Conservation (phyloP, 2,888 invertebrate species). For the Therioaphis trifolii region DNA sequence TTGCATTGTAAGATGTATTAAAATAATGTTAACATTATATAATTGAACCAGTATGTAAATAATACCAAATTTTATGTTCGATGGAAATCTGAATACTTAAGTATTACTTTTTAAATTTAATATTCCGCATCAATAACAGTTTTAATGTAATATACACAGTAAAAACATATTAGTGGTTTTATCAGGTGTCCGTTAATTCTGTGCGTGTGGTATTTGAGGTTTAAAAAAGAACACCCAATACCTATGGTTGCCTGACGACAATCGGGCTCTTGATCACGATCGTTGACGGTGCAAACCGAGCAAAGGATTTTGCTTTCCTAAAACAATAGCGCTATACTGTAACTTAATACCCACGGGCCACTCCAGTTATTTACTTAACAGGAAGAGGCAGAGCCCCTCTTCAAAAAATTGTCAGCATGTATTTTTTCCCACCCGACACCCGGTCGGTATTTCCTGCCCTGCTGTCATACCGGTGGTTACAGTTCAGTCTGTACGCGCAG, state of each 20-base stretch:
- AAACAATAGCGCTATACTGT: slow-evolving; percentile 54
- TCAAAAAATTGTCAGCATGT: slow-evolving; percentile 55
- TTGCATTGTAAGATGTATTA: too few relatives aligned
- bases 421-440: slow-evolving; percentile 49
- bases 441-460: slow-evolving; percentile 53
- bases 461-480: slow-evolving; percentile 23
- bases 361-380: slow-evolving; percentile 58
- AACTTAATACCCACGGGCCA: slow-evolving; percentile 53
- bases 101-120: not conserved
- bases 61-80: not conserved
- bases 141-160: not conserved
- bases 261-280: slow-evolving; percentile 53
- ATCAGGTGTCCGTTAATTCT: slow-evolving; percentile 1
- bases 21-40: too few relatives aligned
- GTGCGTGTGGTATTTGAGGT: slow-evolving; percentile 20
- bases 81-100: not conserved
- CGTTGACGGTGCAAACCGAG: slow-evolving; percentile 3
- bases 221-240: not conserved
- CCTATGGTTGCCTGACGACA: not conserved
- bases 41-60: not conserved
- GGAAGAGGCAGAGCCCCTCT: slow-evolving; percentile 58
- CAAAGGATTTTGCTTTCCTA: slow-evolving; percentile 43
- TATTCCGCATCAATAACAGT: not conserved
- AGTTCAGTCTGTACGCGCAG: slow-evolving; percentile 3
- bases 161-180: slow-evolving; percentile 17